Conservation (phyloP, 2,113 vertebrate genomes). For the Octodon degus region DNA sequence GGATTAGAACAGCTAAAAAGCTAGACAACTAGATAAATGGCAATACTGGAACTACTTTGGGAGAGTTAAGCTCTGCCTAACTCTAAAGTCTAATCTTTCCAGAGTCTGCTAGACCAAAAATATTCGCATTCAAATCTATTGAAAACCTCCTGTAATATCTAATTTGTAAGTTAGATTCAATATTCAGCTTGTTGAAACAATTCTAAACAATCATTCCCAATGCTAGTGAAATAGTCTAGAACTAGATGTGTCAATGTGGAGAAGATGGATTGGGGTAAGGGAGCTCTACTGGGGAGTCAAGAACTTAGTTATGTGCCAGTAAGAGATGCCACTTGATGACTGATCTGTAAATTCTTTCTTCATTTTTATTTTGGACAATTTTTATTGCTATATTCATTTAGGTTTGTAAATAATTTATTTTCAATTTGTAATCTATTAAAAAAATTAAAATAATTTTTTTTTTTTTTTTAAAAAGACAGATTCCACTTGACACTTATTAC, state of each 20-base stretch:
- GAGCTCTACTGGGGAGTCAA: not conserved
- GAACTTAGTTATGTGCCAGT: not conserved
- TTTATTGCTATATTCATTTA: no score
- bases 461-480: not conserved
- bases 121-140: not conserved
- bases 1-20: not conserved
- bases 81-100: not conserved
- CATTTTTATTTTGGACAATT: no score
- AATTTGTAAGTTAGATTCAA: not conserved
- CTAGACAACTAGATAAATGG: not conserved
- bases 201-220: constrained; percentile 13
- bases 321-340: not conserved
- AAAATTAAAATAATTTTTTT: no score
- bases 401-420: no score
- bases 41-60: not conserved
- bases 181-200: not conserved
- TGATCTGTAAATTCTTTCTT: no score
- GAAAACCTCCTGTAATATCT: not conserved
- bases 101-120: not conserved
- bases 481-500: not conserved
- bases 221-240: not conserved
- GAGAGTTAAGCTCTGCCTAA: not conserved
- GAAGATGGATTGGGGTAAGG: not conserved
- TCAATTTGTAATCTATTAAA: no score
- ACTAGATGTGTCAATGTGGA: not conserved